Evolutionary conservation across 2,797 vertebrate species (phyloP).

Genomic region (Clarias pachynema): DNA sequence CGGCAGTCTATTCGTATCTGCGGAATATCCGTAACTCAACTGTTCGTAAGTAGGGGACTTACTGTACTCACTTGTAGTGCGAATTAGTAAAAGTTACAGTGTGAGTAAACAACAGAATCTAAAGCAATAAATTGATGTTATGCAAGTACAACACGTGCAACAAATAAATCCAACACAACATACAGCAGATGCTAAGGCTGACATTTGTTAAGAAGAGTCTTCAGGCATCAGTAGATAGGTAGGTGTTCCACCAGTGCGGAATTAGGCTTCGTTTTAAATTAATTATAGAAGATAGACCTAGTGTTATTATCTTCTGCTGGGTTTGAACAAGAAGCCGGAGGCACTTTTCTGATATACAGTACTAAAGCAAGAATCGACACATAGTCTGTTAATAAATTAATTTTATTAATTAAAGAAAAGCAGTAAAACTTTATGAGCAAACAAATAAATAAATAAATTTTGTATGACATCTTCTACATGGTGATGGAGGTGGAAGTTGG

Average conservation of each 20-base stretch:
- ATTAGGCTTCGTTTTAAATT: slow-evolving; percentile 35
- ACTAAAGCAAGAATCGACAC: slow-evolving; percentile 11
- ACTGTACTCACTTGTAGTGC: not conserved
- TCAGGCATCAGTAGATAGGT: not conserved
- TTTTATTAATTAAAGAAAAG: not conserved
- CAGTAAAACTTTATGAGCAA: not conserved
- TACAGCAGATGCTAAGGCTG: not conserved
- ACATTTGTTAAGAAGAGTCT: not conserved
- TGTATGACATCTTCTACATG: not conserved
- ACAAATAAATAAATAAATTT: not conserved
- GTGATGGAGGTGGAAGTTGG: not conserved
- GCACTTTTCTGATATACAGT: slow-evolving; percentile 14
- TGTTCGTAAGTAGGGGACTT: no score
- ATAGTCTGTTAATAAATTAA: slow-evolving; percentile 28
- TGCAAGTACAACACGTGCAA: not conserved
- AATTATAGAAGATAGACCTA: slow-evolving; percentile 26
- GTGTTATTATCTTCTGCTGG: not conserved
- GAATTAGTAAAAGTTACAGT: not conserved
- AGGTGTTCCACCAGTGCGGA: slow-evolving; percentile 26
- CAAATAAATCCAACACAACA: not conserved
- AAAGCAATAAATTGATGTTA: not conserved
- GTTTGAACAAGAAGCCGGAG: slow-evolving; percentile 19
- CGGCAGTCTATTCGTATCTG: no score
- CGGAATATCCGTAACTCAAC: no score
- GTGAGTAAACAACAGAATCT: not conserved